phyloP scores from a whole-genome alignment of 2,888 invertebrate species.

The Xestia c-nigrum region DNA sequence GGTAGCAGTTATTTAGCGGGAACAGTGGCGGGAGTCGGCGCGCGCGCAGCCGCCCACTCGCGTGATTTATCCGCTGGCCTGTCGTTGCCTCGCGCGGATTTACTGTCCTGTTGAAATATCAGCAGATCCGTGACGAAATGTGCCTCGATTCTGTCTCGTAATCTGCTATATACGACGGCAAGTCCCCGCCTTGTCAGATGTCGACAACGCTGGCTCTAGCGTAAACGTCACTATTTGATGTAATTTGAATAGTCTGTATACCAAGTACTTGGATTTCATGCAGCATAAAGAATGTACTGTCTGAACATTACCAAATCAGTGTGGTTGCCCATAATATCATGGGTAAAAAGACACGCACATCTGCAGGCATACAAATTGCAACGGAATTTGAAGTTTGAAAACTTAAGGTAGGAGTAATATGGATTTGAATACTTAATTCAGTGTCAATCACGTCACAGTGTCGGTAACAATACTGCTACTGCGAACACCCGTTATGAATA shows the following conservation, averaged over 20 bases:
- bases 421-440: background rate
- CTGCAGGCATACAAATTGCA: conserved; percentile 1
- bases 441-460: background rate
- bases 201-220: conserved; percentile 56
- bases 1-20: conserved; percentile 88
- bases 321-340: background rate
- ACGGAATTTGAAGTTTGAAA: background rate
- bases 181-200: conserved; percentile 69
- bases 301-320: conserved; percentile 17
- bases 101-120: conserved; percentile 86
- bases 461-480: background rate
- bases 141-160: conserved; percentile 73
- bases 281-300: conserved; percentile 32
- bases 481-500: too few relatives aligned
- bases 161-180: conserved; percentile 68
- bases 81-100: conserved; percentile 75
- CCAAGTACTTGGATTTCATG: conserved; percentile 26
- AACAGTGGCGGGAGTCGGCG: conserved; percentile 77
- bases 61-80: conserved; percentile 86
- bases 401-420: too few relatives aligned
- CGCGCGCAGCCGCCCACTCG: conserved; percentile 81
- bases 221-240: conserved; percentile 51
- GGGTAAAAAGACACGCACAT: background rate
- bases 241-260: conserved; percentile 53
- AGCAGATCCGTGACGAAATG: conserved; percentile 84